phyloP scores from a whole-genome alignment of 1,140 invertebrate genomes.

The Ostrea denselamellosa region DNA sequence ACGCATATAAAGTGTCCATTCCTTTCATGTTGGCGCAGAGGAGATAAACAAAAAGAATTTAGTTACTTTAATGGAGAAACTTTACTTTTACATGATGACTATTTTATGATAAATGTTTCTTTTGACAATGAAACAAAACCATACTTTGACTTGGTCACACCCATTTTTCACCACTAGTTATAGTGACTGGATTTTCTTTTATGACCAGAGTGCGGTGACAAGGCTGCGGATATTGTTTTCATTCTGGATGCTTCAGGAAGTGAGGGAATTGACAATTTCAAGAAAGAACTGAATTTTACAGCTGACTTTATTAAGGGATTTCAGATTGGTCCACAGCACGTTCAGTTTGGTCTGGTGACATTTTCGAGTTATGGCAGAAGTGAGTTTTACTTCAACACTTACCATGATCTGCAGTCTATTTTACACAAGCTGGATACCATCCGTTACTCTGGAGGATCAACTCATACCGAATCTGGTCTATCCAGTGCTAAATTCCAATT shows the following conservation, averaged over 20 bases:
- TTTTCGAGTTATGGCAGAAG: constrained; percentile 50
- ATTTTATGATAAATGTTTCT: too few relatives aligned
- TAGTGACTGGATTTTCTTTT: not conserved
- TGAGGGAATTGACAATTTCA: constrained; percentile 59
- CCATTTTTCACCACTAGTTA: too few relatives aligned
- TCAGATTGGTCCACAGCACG: constrained; percentile 55
- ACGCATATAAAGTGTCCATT: not conserved
- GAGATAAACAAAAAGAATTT: not conserved
- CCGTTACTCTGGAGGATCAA: constrained; percentile 54
- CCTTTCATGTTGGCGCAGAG: not conserved
- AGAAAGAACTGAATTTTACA: constrained; percentile 64
- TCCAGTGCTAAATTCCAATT: constrained; percentile 57
- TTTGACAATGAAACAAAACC: too few relatives aligned
- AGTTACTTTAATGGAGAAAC: too few relatives aligned
- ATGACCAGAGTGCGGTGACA: constrained; percentile 53
- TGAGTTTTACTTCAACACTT: constrained; percentile 62
- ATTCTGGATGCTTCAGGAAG: constrained; percentile 65
- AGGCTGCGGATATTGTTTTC: constrained; percentile 66
- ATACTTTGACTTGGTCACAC: too few relatives aligned
- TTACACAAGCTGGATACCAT: constrained; percentile 47
- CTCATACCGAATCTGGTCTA: constrained; percentile 58
- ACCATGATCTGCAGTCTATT: constrained; percentile 51
- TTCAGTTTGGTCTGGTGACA: constrained; percentile 60
- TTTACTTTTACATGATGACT: too few relatives aligned
- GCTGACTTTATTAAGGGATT: constrained; percentile 62